A percentile compares a stretch with the other conserved stretches of the same genome.
These are phyloP conservation scores for Sander lucioperca DNA, from an alignment of 2,113 vertebrate genomes.

Conservation along the genomic window DNA sequence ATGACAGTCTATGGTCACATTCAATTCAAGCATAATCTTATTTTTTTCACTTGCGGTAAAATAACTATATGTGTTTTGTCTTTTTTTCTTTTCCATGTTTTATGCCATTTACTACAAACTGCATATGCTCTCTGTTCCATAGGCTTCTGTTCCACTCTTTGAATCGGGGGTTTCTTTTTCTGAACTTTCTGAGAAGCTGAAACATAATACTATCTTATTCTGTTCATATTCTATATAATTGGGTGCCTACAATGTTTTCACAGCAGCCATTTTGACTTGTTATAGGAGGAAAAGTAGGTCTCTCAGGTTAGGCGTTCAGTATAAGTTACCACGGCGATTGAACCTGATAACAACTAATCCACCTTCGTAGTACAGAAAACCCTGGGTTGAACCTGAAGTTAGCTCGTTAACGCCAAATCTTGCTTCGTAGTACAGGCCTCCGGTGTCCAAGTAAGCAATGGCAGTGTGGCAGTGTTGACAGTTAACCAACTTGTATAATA, in stretches of 20 bases:
- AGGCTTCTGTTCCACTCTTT: not conserved
- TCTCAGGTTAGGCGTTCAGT: too few relatives aligned
- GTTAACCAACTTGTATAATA: not conserved
- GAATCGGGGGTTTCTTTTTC: not conserved
- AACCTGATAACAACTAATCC: too few relatives aligned
- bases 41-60: too few relatives aligned
- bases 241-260: not conserved
- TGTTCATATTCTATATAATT: not conserved
- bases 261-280: not conserved
- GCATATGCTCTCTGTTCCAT: not conserved
- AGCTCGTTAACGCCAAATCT: too few relatives aligned
- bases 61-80: too few relatives aligned
- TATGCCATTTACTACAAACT: not conserved
- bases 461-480: not conserved
- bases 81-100: not conserved
- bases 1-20: not conserved
- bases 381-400: too few relatives aligned
- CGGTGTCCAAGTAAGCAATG: not conserved
- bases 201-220: not conserved
- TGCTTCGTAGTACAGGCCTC: too few relatives aligned
- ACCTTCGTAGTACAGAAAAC: too few relatives aligned
- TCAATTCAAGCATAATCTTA: too few relatives aligned
- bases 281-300: not conserved
- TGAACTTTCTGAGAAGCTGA: not conserved
- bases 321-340: too few relatives aligned